Percentiles rank a stretch among this genome's conserved stretches.
Evolutionary conservation across 1,140 invertebrate species (phyloP).

Genomic region (Notospermus geniculatus): DNA sequence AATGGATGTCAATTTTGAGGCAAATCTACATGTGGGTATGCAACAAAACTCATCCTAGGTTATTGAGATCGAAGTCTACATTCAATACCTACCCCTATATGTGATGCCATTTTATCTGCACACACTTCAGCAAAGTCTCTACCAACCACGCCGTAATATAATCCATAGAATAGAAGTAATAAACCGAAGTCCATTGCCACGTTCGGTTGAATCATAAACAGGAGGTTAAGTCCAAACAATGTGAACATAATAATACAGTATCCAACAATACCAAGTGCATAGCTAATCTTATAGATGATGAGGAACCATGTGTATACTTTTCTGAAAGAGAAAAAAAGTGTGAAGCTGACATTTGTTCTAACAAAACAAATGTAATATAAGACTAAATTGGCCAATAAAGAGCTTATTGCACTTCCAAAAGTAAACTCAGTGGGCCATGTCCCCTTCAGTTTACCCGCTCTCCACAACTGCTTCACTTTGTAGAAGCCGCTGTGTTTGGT

Average conservation of each 20-base stretch:
- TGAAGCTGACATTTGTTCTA: too few species aligned
- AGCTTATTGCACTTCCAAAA: too few species aligned
- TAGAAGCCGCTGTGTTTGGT: too few species aligned
- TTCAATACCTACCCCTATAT: conserved; percentile 88
- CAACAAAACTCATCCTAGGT: too few species aligned
- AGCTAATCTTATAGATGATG: conserved; percentile 93
- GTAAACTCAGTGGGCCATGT: too few species aligned
- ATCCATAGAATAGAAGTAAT: conserved; percentile 91
- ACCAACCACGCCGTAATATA: conserved; percentile 98
- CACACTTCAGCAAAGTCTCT: conserved; percentile 97
- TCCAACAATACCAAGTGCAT: conserved; percentile 87
- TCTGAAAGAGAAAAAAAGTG: conserved; percentile 29
- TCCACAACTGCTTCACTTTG: too few species aligned
- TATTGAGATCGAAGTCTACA: too few species aligned
- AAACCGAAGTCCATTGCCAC: conserved; percentile 89
- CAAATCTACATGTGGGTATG: too few species aligned
- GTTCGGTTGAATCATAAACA: conserved; percentile 68
- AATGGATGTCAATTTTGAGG: too few species aligned
- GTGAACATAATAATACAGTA: conserved; percentile 90
- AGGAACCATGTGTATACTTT: conserved; percentile 99
- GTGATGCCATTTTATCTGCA: conserved; percentile 94
- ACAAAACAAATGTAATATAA: too few species aligned
- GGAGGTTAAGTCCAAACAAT: conserved; percentile 86
- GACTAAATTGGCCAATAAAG: too few species aligned
- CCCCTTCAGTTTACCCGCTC: too few species aligned